Evolutionary conservation across 2,888 invertebrate species (phyloP).

Genomic region (Polietes domitor): DNA sequence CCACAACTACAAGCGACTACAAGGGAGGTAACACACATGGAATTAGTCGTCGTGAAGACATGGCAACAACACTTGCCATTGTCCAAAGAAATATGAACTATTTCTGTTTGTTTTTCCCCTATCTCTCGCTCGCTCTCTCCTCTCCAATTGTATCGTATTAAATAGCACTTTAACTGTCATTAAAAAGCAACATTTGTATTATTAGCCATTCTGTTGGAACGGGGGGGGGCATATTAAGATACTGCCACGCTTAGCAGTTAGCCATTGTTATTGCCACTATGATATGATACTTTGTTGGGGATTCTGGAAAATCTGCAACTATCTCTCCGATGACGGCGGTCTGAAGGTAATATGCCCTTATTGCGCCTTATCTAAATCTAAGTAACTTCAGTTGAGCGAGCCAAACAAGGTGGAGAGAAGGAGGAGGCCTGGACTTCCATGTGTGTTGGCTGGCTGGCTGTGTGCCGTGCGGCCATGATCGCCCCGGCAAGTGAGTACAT

Average conservation of each 20-base stretch:
- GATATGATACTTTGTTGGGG: constrained; percentile 7
- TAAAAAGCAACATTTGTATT: constrained; percentile 23
- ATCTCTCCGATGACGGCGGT: not conserved
- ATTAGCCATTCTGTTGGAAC: not conserved
- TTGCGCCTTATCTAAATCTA: constrained; percentile 32
- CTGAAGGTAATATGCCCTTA: constrained; percentile 26
- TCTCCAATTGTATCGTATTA: no score
- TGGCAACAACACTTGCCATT: not conserved
- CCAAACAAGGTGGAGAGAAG: not conserved
- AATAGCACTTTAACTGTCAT: not conserved
- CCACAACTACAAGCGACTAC: not conserved
- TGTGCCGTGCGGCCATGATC: not conserved
- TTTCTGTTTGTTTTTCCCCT: not conserved
- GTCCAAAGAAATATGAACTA: not conserved
- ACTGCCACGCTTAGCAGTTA: no score
- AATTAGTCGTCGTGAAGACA: no score
- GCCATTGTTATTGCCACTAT: not conserved
- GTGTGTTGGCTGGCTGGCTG: not conserved
- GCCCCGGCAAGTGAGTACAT: constrained; percentile 10
- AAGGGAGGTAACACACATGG: not conserved
- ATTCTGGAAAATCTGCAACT: not conserved
- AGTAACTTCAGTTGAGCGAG: not conserved
- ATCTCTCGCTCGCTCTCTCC: no score
- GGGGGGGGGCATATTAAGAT: no score
- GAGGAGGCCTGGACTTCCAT: not conserved